Percentiles rank a stretch among this genome's conserved stretches.
Evolutionary conservation across 2,888 invertebrate genomes (phyloP).

Genomic region (Panzeria rudis): DNA sequence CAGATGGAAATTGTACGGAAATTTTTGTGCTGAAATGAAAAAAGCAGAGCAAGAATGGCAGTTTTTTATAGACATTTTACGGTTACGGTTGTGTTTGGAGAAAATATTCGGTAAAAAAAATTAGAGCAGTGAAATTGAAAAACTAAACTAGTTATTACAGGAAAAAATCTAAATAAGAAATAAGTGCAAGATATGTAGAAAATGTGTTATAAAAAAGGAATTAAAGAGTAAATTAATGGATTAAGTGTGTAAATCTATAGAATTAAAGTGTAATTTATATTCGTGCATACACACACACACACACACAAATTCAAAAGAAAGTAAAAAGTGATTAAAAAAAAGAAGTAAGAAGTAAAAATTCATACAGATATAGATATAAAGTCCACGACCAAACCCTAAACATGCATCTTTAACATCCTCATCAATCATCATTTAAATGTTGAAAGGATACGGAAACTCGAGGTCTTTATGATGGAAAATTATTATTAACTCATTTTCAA

Average conservation of each 20-base stretch:
- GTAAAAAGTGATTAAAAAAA: neutral
- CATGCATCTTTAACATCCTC: conserved; percentile 14
- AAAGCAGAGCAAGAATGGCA: conserved; percentile 64
- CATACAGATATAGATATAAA: conserved; percentile 30
- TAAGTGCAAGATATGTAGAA: conserved; percentile 20
- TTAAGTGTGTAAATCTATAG: neutral
- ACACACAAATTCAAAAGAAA: neutral
- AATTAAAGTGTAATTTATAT: neutral
- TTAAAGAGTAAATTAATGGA: neutral
- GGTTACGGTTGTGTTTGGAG: conserved; percentile 78
- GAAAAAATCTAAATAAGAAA: conserved; percentile 30
- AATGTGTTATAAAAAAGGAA: neutral
- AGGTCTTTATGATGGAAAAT: neutral
- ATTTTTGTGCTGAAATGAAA: conserved; percentile 34
- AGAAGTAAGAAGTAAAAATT: conserved; percentile 14
- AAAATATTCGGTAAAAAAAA: conserved; percentile 58
- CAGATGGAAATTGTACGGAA: conserved; percentile 57
- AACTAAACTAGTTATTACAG: conserved; percentile 8
- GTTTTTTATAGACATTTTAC: conserved; percentile 81
- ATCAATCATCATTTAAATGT: neutral
- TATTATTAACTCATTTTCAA: neutral
- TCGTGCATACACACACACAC: neutral
- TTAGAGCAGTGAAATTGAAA: conserved; percentile 55
- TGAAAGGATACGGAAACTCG: conserved; percentile 49
- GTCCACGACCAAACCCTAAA: conserved; percentile 61